Conservation (phyloP, 2,113 vertebrate species). For the Hypocryptadius cinnamomeus region DNA sequence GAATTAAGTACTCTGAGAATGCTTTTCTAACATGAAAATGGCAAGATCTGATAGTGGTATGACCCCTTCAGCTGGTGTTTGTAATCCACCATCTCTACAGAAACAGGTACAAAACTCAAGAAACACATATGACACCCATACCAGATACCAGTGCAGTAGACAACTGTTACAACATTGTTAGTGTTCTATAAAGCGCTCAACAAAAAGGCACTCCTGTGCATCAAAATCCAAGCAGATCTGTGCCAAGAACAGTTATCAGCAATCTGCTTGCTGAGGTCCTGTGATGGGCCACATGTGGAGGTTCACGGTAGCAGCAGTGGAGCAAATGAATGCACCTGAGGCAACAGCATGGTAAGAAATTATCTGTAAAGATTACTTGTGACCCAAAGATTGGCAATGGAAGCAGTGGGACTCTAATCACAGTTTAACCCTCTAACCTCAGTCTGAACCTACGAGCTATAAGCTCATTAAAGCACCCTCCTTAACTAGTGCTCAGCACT, state of each 20-base stretch:
- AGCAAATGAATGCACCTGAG: not conserved
- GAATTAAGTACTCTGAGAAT: not conserved
- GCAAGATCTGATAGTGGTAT: not conserved
- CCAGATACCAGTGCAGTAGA: not conserved
- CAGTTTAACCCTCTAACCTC: not conserved
- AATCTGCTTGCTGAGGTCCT: not conserved
- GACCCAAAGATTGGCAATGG: not conserved
- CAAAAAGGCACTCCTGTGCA: not conserved
- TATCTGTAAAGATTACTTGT: not conserved
- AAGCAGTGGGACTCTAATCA: not conserved
- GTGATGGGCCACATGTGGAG: not conserved
- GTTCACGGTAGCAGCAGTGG: not conserved
- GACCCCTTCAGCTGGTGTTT: constrained; percentile 10
- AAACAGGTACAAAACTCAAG: not conserved
- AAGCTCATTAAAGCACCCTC: not conserved
- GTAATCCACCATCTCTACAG: not conserved
- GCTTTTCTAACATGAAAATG: not conserved
- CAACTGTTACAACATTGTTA: not conserved
- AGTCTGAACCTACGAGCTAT: not conserved
- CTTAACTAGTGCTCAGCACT: not conserved
- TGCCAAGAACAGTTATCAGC: not conserved
- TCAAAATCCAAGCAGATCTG: not conserved
- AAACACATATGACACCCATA: not conserved
- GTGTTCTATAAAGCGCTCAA: not conserved
- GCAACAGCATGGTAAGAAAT: not conserved